These are phyloP conservation scores for Tanytarsus gracilentus DNA, from an alignment of 2,888 invertebrate species.

Conservation along the genomic window DNA sequence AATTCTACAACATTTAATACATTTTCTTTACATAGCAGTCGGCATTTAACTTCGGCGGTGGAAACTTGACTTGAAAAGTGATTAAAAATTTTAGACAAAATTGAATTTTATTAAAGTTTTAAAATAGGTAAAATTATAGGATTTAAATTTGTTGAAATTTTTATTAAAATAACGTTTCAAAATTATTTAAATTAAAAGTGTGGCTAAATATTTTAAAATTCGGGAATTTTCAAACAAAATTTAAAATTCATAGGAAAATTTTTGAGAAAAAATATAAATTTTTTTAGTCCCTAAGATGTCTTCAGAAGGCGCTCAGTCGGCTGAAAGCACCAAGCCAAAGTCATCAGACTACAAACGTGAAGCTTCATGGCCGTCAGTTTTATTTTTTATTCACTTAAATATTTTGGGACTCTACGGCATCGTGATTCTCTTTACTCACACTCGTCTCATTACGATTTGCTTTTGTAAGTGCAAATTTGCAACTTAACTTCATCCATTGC, in stretches of 20 bases:
- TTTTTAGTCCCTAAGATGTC: too few relatives aligned
- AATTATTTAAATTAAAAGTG: neutral
- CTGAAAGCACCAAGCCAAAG: neutral
- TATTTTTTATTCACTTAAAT: conserved; percentile 66
- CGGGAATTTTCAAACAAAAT: neutral
- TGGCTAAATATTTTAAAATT: conserved; percentile 34
- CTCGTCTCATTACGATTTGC: conserved; percentile 52
- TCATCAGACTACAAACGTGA: conserved; percentile 46
- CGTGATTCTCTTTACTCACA: conserved; percentile 51
- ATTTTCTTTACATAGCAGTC: too few relatives aligned
- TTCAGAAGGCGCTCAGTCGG: too few relatives aligned
- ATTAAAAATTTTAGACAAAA: too few relatives aligned
- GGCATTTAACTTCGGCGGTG: too few relatives aligned
- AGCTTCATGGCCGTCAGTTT: conserved; percentile 61
- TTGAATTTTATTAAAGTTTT: too few relatives aligned
- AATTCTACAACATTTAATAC: too few relatives aligned
- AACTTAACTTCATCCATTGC: neutral
- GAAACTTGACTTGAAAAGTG: too few relatives aligned
- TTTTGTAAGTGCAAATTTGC: conserved; percentile 51
- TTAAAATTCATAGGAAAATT: neutral
- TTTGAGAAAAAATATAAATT: neutral
- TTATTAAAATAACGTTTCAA: neutral
- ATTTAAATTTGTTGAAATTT: too few relatives aligned
- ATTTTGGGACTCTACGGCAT: conserved; percentile 57
- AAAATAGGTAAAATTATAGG: too few relatives aligned